Percentiles rank a stretch among this genome's conserved stretches.
Evolutionary conservation across 2,797 vertebrate genomes (phyloP).

Genomic region (Acanthurus tractus): DNA sequence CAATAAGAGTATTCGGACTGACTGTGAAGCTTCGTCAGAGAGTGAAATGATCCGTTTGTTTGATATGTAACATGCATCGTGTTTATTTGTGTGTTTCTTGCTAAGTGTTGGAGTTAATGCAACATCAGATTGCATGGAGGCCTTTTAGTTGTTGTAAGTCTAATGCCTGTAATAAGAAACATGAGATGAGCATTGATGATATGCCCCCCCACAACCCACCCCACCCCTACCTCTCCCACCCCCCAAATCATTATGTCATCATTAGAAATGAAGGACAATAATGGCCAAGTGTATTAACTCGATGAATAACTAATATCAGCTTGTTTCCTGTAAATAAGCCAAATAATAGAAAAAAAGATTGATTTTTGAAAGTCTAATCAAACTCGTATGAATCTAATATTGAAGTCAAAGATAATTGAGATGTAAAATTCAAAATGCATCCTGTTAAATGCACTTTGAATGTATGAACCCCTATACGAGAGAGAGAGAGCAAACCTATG

Average conservation of each 20-base stretch:
- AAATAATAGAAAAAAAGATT: neutral
- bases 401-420: neutral
- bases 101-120: neutral
- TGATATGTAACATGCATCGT: neutral
- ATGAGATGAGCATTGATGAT: too few relatives aligned
- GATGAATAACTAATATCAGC: neutral
- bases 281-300: neutral
- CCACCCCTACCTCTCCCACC: too few relatives aligned
- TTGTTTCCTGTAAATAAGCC: neutral
- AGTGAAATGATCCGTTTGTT: conserved; percentile 15
- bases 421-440: neutral
- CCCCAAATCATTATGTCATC: too few relatives aligned
- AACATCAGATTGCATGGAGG: neutral
- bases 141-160: neutral
- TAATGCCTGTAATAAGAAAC: too few relatives aligned
- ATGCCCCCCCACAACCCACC: too few relatives aligned
- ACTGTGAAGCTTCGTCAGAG: neutral
- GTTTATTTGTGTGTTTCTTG: neutral
- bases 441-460: neutral
- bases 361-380: neutral
- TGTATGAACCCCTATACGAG: neutral
- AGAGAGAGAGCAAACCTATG: neutral
- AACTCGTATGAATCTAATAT: neutral
- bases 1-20: conserved; percentile 41
- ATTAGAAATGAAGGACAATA: too few relatives aligned